A percentile compares a stretch with the other conserved stretches of the same genome.
phyloP scores from a whole-genome alignment of 2,888 invertebrate species.

The Drosophila cracens region DNA sequence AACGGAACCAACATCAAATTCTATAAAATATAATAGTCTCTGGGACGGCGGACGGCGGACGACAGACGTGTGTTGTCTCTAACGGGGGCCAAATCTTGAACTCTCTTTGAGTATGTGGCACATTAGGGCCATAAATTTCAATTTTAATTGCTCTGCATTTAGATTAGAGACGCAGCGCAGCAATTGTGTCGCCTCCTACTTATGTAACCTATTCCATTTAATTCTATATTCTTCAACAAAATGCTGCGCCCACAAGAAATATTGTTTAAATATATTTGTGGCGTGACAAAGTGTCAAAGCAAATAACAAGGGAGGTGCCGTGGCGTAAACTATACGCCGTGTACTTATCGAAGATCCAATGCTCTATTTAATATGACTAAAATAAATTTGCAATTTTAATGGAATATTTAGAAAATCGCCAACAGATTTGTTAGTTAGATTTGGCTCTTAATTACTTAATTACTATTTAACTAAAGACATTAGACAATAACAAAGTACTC shows the following conservation, averaged over 20 bases:
- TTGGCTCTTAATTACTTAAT: background rate
- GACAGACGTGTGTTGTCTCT: slow-evolving; percentile 7
- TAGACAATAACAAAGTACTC: background rate
- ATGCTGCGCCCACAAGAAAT: slow-evolving; percentile 10
- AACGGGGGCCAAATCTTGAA: slow-evolving; percentile 56
- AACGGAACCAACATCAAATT: slow-evolving; percentile 54
- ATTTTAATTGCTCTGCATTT: slow-evolving; percentile 69
- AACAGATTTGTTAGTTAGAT: background rate
- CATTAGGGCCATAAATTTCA: slow-evolving; percentile 69
- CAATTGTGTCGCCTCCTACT: slow-evolving; percentile 45
- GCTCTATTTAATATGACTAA: background rate
- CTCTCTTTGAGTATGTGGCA: slow-evolving; percentile 51
- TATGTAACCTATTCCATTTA: slow-evolving; percentile 27
- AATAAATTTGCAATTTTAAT: background rate
- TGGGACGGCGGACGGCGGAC: slow-evolving; percentile 10
- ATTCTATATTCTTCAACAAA: slow-evolving; percentile 28
- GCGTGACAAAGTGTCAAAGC: slow-evolving; percentile 48
- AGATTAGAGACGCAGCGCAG: slow-evolving; percentile 59
- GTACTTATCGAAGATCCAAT: slow-evolving; percentile 1
- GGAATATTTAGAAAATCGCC: background rate
- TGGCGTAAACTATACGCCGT: background rate
- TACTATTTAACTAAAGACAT: background rate
- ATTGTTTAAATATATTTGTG: slow-evolving; percentile 5
- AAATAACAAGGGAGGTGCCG: background rate
- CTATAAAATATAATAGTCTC: slow-evolving; percentile 40